These are phyloP conservation scores for Mycetomoellerius zeteki DNA, from an alignment of 1,140 invertebrate genomes.

Conservation along the genomic window DNA sequence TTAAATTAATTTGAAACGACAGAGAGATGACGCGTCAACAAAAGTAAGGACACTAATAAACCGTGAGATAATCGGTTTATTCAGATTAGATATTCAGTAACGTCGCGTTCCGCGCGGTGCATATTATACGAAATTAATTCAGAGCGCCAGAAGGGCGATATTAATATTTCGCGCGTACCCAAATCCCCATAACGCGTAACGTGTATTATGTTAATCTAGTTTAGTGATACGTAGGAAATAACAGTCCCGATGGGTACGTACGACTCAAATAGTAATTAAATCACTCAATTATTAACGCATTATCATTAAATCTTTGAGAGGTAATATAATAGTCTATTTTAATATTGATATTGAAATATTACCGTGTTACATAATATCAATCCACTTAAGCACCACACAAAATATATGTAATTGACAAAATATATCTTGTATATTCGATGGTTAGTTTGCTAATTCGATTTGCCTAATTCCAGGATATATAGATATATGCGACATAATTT, in stretches of 20 bases:
- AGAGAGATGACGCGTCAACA: constrained; percentile 16
- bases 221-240: constrained; percentile 37
- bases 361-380: background rate
- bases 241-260: background rate
- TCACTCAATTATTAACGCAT: constrained; percentile 40
- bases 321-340: background rate
- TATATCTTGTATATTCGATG: background rate
- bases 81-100: constrained; percentile 56
- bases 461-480: background rate
- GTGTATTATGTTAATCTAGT: constrained; percentile 42
- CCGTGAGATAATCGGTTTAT: constrained; percentile 45
- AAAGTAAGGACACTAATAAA: constrained; percentile 28
- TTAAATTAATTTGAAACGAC: constrained; percentile 30
- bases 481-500: background rate
- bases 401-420: background rate
- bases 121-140: constrained; percentile 55
- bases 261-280: constrained; percentile 33
- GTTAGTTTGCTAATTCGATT: background rate
- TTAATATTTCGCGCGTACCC: constrained; percentile 54
- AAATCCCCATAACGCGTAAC: constrained; percentile 30
- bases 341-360: constrained; percentile 4
- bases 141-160: constrained; percentile 34
- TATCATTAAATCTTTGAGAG: constrained; percentile 10
- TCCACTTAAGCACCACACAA: background rate
- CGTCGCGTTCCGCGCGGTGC: constrained; percentile 9